Percentiles rank a stretch among this genome's conserved stretches.
Conservation (phyloP, 2,888 invertebrate genomes). For the Apamea monoglypha region DNA sequence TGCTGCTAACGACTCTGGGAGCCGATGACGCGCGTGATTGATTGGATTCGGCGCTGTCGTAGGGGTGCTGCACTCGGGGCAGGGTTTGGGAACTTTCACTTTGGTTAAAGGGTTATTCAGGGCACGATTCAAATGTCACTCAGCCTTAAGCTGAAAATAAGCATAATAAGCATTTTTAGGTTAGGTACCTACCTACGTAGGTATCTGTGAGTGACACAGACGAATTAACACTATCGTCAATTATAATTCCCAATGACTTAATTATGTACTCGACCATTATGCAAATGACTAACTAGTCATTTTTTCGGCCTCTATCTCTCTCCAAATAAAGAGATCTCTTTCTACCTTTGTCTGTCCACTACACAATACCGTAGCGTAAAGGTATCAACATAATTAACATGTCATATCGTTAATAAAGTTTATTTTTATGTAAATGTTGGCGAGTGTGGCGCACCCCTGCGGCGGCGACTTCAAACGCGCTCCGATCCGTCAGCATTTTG, state of each 20-base stretch:
- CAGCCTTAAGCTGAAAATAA: background rate
- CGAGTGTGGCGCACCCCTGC: slow-evolving; percentile 79
- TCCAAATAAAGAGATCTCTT: background rate
- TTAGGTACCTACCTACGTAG: background rate
- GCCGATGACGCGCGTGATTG: slow-evolving; percentile 75
- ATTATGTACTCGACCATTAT: slow-evolving; percentile 35
- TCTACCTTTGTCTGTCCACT: slow-evolving; percentile 39
- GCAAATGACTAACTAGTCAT: slow-evolving; percentile 46
- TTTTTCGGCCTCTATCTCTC: background rate
- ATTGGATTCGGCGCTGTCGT: slow-evolving; percentile 65
- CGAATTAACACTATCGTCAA: background rate
- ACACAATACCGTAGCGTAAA: slow-evolving; percentile 45
- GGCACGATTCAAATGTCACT: background rate
- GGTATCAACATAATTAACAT: slow-evolving; percentile 73
- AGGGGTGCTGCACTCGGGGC: slow-evolving; percentile 50
- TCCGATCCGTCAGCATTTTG: slow-evolving; percentile 84
- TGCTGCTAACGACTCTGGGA: slow-evolving; percentile 66
- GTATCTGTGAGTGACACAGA: background rate
- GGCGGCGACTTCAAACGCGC: slow-evolving; percentile 81
- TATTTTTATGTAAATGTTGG: slow-evolving; percentile 83
- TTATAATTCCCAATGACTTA: slow-evolving; percentile 3
- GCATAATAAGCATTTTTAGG: background rate
- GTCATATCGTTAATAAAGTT: slow-evolving; percentile 71
- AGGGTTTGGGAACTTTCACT: slow-evolving; percentile 19
- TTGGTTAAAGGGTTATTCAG: background rate